phyloP scores from a whole-genome alignment of 2,113 vertebrate species.

The Coturnix japonica region DNA sequence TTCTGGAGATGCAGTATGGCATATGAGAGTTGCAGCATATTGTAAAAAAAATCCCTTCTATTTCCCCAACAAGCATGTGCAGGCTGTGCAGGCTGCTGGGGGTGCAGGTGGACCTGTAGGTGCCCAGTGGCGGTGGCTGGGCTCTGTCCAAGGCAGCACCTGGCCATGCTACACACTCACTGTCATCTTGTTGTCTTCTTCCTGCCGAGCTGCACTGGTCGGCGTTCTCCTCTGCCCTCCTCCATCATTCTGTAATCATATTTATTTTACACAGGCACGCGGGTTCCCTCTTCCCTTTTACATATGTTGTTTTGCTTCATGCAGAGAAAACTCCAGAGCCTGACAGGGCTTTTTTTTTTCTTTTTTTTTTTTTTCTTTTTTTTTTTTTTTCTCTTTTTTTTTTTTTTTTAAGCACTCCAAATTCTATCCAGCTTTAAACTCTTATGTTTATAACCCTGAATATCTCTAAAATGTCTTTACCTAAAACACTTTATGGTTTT shows the following conservation, averaged over 20 bases:
- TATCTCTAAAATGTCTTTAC: slow-evolving; percentile 79
- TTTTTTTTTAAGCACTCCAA: slow-evolving; percentile 60
- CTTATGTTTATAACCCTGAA: slow-evolving; percentile 77
- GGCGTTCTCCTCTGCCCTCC: slow-evolving; percentile 25
- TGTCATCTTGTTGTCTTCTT: background rate
- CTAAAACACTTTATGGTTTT: slow-evolving; percentile 80
- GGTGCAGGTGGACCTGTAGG: background rate
- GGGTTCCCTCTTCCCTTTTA: slow-evolving; percentile 62
- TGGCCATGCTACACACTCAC: background rate
- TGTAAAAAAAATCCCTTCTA: slow-evolving; percentile 51
- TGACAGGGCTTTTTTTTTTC: slow-evolving; percentile 26
- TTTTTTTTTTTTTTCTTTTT: background rate
- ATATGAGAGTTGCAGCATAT: slow-evolving; percentile 54
- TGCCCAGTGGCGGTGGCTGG: background rate
- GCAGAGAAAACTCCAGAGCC: slow-evolving; percentile 73
- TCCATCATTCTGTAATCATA: slow-evolving; percentile 60
- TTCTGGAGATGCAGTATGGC: slow-evolving; percentile 41
- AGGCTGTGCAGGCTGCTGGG: slow-evolving; percentile 26
- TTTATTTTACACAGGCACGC: slow-evolving; percentile 73
- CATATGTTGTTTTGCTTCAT: slow-evolving; percentile 77
- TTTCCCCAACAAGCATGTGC: slow-evolving; percentile 40
- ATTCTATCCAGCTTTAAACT: slow-evolving; percentile 80
- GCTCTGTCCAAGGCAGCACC: background rate
- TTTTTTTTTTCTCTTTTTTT: background rate
- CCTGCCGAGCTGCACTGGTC: background rate